A percentile compares a stretch with the other conserved stretches of the same genome.
Evolutionary conservation across 23 tunicate species (phyloP).

Genomic region (Clavelina lepadiformis): DNA sequence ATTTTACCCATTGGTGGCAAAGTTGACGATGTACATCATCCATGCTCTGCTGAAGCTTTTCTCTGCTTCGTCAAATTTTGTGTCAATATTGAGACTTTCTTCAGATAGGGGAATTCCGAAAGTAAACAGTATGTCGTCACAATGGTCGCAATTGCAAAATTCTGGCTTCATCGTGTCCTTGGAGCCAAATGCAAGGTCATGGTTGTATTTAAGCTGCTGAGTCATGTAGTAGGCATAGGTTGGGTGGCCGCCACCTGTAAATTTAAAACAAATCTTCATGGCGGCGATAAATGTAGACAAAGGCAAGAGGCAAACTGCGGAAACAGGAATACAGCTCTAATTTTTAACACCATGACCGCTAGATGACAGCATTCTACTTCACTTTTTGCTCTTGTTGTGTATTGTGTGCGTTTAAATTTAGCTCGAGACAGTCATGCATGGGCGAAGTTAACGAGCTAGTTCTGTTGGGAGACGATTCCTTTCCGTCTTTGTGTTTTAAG

Average conservation of each 20-base stretch:
- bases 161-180: constrained; percentile 8
- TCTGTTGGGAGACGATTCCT: no score
- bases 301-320: no score
- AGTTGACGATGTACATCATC: constrained; percentile 38
- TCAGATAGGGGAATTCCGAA: constrained; percentile 12
- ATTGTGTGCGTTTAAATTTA: no score
- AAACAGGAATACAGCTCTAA: no score
- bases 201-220: constrained; percentile 3
- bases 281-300: no score
- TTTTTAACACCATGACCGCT: no score
- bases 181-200: constrained; percentile 12
- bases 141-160: constrained; percentile 34
- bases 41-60: constrained; percentile 23
- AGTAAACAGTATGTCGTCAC: constrained; percentile 26
- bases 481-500: no score
- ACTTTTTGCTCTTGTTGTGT: no score
- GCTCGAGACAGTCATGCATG: no score
- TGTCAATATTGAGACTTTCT: not conserved
- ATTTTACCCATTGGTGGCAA: constrained; percentile 38
- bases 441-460: no score
- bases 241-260: not conserved
- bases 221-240: constrained; percentile 31
- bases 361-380: no score
- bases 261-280: not conserved
- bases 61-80: constrained; percentile 19